A percentile compares a stretch with the other conserved stretches of the same genome.
These are phyloP conservation scores for Trichoplusia ni DNA, from an alignment of 1,140 invertebrate species.

Conservation along the genomic window DNA sequence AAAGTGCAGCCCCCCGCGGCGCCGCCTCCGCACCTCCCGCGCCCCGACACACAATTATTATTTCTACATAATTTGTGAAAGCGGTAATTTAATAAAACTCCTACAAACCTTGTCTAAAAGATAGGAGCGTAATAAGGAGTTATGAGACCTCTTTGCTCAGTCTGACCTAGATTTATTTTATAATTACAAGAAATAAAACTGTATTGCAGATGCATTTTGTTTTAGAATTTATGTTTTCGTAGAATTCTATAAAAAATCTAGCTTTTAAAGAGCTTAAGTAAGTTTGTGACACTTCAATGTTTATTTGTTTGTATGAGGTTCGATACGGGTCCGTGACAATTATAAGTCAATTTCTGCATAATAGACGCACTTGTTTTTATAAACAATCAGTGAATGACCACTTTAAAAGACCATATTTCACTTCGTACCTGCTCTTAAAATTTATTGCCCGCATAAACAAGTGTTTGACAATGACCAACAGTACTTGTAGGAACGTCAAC, in stretches of 20 bases:
- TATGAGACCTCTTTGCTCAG: conserved; percentile 3
- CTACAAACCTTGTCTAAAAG: conserved; percentile 20
- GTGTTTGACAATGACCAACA: conserved; percentile 25
- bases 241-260: no score
- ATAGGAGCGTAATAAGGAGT: conserved; percentile 12
- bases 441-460: conserved; percentile 9
- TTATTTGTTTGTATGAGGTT: no score
- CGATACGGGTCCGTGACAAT: no score
- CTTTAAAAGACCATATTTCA: background rate
- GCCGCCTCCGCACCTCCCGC: conserved; percentile 51
- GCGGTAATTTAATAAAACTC: conserved; percentile 77
- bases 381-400: background rate
- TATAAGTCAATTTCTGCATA: no score
- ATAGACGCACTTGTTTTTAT: no score
- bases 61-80: conserved; percentile 78
- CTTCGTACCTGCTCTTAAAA: background rate
- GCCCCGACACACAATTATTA: conserved; percentile 59
- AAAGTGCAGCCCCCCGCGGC: conserved; percentile 73
- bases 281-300: no score
- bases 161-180: no score
- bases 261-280: no score
- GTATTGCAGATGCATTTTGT: background rate
- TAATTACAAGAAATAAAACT: background rate
- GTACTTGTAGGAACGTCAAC: conserved; percentile 13
- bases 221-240: no score